Base-by-base conservation (phyloP, 2,888 invertebrate species). In the Scrobipalpa atriplicella region DNA sequence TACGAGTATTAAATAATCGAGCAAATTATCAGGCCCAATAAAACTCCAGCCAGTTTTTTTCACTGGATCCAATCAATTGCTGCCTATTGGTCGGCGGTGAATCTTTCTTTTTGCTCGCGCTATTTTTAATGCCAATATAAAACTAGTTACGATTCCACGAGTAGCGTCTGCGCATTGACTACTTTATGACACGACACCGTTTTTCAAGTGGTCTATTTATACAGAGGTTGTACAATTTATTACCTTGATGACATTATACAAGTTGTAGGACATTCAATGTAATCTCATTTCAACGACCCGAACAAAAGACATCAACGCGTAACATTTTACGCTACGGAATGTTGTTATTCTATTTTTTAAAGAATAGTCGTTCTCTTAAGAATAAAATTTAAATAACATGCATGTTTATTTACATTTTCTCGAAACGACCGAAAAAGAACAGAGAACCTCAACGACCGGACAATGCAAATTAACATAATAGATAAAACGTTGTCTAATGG, bases 11-110 rank as follows among this genome's bases (percentile, higher is more conserved):
- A 83, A 84, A 84, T 82, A 83, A 82, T 81, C 77, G 76, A 78
- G 79, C 78, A 81, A 78, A 82, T 82, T 80, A 83, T 78, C 76
- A 74, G 78, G 79, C 84, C 83, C 83, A 86, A 85, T 86, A 86
- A 86, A 85, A 86, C 76, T 76, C 73, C 77, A 75, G 74, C 77
- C 72, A 77, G 79, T 73, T 77, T 82, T 54, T 86, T 81, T 75
- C 74, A 78, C 79, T 81, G 77, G 73, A 78, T 76, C 80, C 82
- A 77, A 83, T 83, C 86, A 87, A 87, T 87, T 85, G 81, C 79
- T 83, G 83, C 78, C 76, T 80, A 86, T 88, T 87, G 85, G 86
- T 78, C 75, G 79, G 71, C 73, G 70, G 72, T 75, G 75, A 77
- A 78, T 77, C 77, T 79, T 78, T 81, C 77, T 80, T 64, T 62